Evolutionary conservation across 2,797 vertebrate species (phyloP).

Genomic region (Gallirallus australis): DNA sequence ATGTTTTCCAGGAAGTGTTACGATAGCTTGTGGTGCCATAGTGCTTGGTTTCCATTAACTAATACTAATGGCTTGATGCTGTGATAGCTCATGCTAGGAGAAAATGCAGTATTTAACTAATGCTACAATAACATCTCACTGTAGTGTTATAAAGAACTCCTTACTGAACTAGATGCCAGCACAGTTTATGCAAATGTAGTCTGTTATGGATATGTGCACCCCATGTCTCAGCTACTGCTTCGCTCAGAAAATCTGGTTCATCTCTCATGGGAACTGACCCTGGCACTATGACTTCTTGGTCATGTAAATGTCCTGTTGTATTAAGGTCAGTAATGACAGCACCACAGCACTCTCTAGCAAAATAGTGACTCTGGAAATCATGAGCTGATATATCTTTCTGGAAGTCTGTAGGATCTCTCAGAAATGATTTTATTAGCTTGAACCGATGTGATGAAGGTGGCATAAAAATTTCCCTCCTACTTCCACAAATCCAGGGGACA

Average conservation of each 20-base stretch:
- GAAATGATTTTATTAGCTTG: not conserved
- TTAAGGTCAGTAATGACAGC: not conserved
- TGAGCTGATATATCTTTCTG: not conserved
- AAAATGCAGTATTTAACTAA: constrained; percentile 39
- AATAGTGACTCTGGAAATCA: not conserved
- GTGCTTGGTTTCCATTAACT: constrained; percentile 18
- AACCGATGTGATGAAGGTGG: not conserved
- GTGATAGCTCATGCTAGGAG: constrained; percentile 7
- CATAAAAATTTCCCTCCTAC: not conserved
- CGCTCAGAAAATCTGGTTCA: not conserved
- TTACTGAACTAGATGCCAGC: not conserved
- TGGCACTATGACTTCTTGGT: not conserved
- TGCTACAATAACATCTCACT: constrained; percentile 1
- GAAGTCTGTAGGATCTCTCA: not conserved
- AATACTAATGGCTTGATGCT: not conserved
- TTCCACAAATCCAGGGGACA: not conserved
- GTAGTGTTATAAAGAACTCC: not conserved
- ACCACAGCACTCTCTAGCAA: not conserved
- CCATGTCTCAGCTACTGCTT: not conserved
- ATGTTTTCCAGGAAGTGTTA: constrained; percentile 66
- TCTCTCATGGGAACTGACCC: not conserved
- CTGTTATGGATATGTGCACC: not conserved
- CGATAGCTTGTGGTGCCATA: not conserved
- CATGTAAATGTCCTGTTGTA: not conserved
- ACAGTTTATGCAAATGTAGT: not conserved